Evolutionary conservation across 2,797 vertebrate genomes (phyloP).

Genomic region (Vultur gryphus): DNA sequence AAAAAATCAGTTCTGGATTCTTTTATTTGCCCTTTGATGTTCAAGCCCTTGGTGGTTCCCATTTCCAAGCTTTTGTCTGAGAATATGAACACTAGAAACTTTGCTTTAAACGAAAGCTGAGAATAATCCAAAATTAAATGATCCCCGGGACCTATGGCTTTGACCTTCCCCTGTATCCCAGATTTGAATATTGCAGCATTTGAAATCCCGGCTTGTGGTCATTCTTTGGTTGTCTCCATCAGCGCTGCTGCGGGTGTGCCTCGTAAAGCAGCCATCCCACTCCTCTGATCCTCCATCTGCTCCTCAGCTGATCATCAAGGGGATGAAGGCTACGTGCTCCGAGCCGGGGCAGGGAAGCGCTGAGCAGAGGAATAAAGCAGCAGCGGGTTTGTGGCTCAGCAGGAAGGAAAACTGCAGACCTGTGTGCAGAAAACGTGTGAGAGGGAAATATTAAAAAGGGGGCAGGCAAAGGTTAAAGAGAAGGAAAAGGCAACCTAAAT

Average conservation of each 20-base stretch:
- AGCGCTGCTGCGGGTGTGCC: background rate
- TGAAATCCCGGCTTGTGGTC: background rate
- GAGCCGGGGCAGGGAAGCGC: background rate
- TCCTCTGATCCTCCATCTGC: conserved; percentile 47
- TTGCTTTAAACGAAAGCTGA: background rate
- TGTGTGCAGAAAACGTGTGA: background rate
- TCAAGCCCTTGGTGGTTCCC: background rate
- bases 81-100: background rate
- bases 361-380: background rate
- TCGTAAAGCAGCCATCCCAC: background rate
- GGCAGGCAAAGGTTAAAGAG: background rate
- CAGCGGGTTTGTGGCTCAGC: background rate
- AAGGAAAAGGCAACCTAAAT: background rate
- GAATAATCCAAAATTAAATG: background rate
- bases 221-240: background rate
- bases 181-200: background rate
- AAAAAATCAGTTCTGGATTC: background rate
- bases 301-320: conserved; percentile 42
- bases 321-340: background rate
- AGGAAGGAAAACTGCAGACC: conserved; percentile 27
- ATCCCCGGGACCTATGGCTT: background rate
- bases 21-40: conserved; percentile 44
- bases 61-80: conserved; percentile 32
- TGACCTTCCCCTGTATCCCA: background rate
- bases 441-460: background rate